Conservation (phyloP, 35 echinoderm and acorn worm genomes). For the Eucidaris tribuloides region DNA sequence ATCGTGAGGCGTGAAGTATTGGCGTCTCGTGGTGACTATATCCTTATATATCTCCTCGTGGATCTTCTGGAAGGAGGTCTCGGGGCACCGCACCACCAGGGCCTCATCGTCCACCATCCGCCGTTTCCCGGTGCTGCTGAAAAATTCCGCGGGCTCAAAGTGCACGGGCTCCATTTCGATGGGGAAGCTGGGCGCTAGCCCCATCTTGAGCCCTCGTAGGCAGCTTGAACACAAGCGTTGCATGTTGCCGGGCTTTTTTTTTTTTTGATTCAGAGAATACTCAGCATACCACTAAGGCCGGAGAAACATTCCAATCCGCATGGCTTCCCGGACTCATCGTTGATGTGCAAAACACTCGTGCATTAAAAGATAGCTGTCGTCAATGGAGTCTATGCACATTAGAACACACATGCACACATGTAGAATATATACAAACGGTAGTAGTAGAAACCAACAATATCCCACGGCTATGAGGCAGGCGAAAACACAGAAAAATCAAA, state of each 20-base stretch:
- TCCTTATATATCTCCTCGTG: slow-evolving; percentile 93
- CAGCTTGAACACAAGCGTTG: slow-evolving; percentile 37
- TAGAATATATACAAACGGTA: neutral
- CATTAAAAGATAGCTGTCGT: neutral
- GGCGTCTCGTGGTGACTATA: slow-evolving; percentile 65
- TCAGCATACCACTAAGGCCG: slow-evolving; percentile 4
- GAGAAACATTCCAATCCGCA: slow-evolving; percentile 5
- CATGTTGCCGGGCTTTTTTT: neutral
- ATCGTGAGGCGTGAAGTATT: slow-evolving; percentile 61
- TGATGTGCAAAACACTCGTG: neutral
- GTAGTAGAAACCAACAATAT: neutral
- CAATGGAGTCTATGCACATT: neutral
- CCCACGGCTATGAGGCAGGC: neutral
- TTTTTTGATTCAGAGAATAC: neutral
- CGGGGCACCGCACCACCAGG: slow-evolving; percentile 46
- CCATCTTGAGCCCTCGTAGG: slow-evolving; percentile 85
- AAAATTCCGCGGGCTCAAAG: slow-evolving; percentile 91
- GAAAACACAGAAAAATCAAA: neutral
- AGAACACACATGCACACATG: neutral
- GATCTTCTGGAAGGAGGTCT: slow-evolving; percentile 77
- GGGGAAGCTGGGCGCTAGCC: slow-evolving; percentile 97
- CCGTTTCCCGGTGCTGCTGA: slow-evolving; percentile 79
- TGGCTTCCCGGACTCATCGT: neutral
- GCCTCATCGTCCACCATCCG: slow-evolving; percentile 46
- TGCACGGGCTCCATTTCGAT: slow-evolving; percentile 93